Conservation (phyloP, 2,888 invertebrate genomes). For the Cerastoderma edule region DNA sequence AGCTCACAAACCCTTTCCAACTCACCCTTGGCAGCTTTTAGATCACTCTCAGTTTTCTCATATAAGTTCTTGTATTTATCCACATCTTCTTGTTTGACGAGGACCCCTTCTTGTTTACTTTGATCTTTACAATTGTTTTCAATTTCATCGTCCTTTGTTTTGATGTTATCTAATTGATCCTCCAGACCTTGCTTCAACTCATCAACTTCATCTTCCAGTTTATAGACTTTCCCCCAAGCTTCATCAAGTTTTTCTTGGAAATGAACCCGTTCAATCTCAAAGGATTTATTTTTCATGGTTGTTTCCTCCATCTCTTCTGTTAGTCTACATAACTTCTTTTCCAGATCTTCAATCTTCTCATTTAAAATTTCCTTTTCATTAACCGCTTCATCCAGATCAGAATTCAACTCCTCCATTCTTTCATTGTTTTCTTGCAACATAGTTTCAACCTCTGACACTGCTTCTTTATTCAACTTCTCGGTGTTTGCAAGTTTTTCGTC, state of each 20-base stretch:
- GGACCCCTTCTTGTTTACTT: slow-evolving; percentile 47
- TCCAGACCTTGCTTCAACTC: slow-evolving; percentile 1
- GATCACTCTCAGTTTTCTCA: slow-evolving; percentile 63
- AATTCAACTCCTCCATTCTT: slow-evolving; percentile 1
- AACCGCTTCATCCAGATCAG: neutral
- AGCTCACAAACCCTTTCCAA: slow-evolving; percentile 39
- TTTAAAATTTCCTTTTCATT: slow-evolving; percentile 30
- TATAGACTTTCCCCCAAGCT: slow-evolving; percentile 33
- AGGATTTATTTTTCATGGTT: slow-evolving; percentile 10
- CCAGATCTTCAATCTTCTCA: slow-evolving; percentile 31
- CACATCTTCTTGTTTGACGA: slow-evolving; percentile 65
- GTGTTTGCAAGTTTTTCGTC: neutral
- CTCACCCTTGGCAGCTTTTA: slow-evolving; percentile 40
- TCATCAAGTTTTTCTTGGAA: slow-evolving; percentile 38
- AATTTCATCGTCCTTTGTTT: slow-evolving; percentile 41
- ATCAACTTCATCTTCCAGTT: slow-evolving; percentile 51
- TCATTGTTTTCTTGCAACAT: neutral
- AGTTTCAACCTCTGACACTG: neutral
- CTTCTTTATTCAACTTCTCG: neutral
- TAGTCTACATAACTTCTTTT: slow-evolving; percentile 17
- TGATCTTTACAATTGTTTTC: slow-evolving; percentile 13
- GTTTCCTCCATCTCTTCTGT: slow-evolving; percentile 23
- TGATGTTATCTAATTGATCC: too few relatives aligned
- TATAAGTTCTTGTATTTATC: slow-evolving; percentile 66
- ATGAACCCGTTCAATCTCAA: slow-evolving; percentile 21